Evolutionary conservation across 2,888 invertebrate species (phyloP).

Genomic region (Amiota mariae): DNA sequence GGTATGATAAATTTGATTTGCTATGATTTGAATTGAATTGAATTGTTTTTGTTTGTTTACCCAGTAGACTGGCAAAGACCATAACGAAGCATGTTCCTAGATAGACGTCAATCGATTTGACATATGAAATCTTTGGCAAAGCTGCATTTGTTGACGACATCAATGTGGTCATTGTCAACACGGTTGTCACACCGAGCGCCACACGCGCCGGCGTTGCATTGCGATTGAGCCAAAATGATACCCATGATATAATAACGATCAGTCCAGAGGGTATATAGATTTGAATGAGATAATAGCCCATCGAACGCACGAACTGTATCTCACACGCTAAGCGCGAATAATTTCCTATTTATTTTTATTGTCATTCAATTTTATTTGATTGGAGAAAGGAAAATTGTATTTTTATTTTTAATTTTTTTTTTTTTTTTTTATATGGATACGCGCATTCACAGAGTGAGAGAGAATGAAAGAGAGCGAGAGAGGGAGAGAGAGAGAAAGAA

Average conservation of each 20-base stretch:
- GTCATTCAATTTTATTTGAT: constrained; percentile 35
- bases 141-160: constrained; percentile 97
- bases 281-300: constrained; percentile 99
- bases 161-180: constrained; percentile 97
- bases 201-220: constrained; percentile 96
- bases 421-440: not conserved
- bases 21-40: constrained; percentile 29
- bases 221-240: constrained; percentile 96
- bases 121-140: constrained; percentile 97
- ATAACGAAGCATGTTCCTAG: constrained; percentile 98
- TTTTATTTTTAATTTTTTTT: constrained; percentile 30
- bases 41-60: constrained; percentile 76
- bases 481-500: constrained; percentile 49
- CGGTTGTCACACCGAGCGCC: constrained; percentile 94
- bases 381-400: constrained; percentile 21
- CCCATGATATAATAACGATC: constrained; percentile 98
- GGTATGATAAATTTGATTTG: not conserved
- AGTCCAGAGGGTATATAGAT: constrained; percentile 98
- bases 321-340: constrained; percentile 96
- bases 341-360: constrained; percentile 81
- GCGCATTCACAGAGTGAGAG: not conserved
- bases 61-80: constrained; percentile 97
- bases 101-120: constrained; percentile 98
- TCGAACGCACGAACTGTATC: constrained; percentile 96
- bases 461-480: constrained; percentile 32